Evolutionary conservation across 2,888 invertebrate genomes (phyloP).

Genomic region (Cephus rjabovi): DNA sequence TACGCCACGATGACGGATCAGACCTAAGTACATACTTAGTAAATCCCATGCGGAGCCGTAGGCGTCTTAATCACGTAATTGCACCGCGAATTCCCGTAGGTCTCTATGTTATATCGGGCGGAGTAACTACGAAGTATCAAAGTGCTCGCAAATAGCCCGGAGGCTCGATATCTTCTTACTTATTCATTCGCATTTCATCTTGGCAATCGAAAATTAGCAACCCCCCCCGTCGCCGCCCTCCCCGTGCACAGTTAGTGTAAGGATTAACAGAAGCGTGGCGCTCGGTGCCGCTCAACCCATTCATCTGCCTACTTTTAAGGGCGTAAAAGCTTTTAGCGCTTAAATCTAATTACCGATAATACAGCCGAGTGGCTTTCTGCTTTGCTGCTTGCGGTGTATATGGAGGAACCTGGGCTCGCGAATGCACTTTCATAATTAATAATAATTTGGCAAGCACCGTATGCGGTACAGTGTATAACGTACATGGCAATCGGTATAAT

Average conservation of each 20-base stretch:
- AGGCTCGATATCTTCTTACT: constrained; percentile 63
- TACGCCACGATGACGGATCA: constrained; percentile 39
- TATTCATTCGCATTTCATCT: constrained; percentile 61
- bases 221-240: neutral
- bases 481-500: constrained; percentile 9
- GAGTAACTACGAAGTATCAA: constrained; percentile 39
- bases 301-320: constrained; percentile 31
- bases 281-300: too few relatives aligned
- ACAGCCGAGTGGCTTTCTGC: too few relatives aligned
- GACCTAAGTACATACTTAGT: constrained; percentile 64
- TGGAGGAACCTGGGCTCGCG: too few relatives aligned
- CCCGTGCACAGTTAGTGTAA: neutral
- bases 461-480: neutral
- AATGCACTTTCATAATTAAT: too few relatives aligned
- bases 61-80: constrained; percentile 65
- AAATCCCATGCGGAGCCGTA: constrained; percentile 55
- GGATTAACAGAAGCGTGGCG: too few relatives aligned
- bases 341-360: constrained; percentile 29
- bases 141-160: constrained; percentile 55
- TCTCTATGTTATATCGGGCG: neutral
- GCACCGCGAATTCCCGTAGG: constrained; percentile 59
- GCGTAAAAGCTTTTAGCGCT: constrained; percentile 35
- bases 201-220: constrained; percentile 50
- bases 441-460: too few relatives aligned
- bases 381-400: too few relatives aligned